These are phyloP conservation scores for Macaria notata DNA, from an alignment of 2,888 invertebrate species.

Conservation along the genomic window DNA sequence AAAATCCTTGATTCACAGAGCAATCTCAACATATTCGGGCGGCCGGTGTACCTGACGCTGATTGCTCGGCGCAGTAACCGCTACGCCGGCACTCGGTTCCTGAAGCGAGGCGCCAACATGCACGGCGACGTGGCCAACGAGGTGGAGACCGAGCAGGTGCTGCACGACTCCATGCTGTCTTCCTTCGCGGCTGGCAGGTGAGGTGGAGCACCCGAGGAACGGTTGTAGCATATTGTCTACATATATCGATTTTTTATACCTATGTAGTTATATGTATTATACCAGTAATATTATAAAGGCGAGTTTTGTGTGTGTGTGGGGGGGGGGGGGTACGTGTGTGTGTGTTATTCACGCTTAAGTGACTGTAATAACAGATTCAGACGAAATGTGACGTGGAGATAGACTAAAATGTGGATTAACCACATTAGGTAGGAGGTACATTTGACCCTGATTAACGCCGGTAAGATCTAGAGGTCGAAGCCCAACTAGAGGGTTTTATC, in stretches of 20 bases:
- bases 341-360: too few relatives aligned
- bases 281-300: too few relatives aligned
- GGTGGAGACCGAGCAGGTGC: constrained; percentile 98
- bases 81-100: constrained; percentile 98
- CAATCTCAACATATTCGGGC: constrained; percentile 94
- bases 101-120: constrained; percentile 98
- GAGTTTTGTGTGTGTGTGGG: too few relatives aligned
- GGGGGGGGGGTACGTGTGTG: too few relatives aligned
- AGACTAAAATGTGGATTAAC: too few relatives aligned
- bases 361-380: too few relatives aligned
- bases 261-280: background rate
- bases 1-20: constrained; percentile 70
- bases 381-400: too few relatives aligned
- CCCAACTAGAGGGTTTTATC: too few relatives aligned
- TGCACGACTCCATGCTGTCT: constrained; percentile 92
- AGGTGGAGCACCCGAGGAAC: background rate
- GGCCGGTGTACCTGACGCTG: constrained; percentile 92
- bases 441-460: too few relatives aligned
- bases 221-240: background rate
- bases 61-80: constrained; percentile 95
- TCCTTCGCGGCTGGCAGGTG: constrained; percentile 85
- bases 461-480: too few relatives aligned
- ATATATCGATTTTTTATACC: too few relatives aligned
- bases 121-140: constrained; percentile 99
- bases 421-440: too few relatives aligned